Percentiles rank a stretch among this genome's conserved stretches.
These are phyloP conservation scores for Phainopepla nitens DNA, from an alignment of 2,113 vertebrate species.

Conservation along the genomic window DNA sequence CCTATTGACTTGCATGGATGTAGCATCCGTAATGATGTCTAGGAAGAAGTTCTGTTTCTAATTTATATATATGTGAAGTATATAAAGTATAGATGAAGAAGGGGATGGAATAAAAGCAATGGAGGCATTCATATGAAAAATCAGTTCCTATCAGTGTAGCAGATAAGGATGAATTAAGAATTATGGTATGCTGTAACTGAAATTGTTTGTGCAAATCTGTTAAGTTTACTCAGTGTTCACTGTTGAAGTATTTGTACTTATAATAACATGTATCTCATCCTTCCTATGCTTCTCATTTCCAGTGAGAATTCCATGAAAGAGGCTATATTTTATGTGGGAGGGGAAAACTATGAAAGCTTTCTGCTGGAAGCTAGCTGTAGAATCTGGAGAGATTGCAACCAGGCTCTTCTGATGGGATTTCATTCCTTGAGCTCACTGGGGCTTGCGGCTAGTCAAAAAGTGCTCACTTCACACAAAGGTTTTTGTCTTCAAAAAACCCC, in stretches of 20 bases:
- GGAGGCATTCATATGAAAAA: background rate
- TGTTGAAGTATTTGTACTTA: background rate
- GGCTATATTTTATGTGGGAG: background rate
- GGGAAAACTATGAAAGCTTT: background rate
- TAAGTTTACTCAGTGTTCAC: background rate
- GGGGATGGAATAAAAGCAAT: background rate
- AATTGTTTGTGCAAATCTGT: background rate
- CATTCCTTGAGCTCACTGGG: background rate
- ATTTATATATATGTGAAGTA: background rate
- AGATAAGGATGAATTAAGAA: background rate
- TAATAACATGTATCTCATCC: background rate
- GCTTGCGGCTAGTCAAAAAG: background rate
- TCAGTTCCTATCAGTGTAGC: background rate
- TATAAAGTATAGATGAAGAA: background rate
- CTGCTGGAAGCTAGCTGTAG: background rate
- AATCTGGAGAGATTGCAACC: background rate
- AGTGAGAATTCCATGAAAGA: background rate
- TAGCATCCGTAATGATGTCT: background rate
- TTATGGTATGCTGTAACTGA: background rate
- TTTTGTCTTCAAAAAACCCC: background rate
- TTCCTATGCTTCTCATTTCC: background rate
- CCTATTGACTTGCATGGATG: background rate
- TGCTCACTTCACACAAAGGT: background rate
- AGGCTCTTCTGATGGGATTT: background rate
- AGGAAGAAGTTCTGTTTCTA: background rate